phyloP scores from a whole-genome alignment of 2,113 vertebrate genomes.

The Melanerpes aurifrons region DNA sequence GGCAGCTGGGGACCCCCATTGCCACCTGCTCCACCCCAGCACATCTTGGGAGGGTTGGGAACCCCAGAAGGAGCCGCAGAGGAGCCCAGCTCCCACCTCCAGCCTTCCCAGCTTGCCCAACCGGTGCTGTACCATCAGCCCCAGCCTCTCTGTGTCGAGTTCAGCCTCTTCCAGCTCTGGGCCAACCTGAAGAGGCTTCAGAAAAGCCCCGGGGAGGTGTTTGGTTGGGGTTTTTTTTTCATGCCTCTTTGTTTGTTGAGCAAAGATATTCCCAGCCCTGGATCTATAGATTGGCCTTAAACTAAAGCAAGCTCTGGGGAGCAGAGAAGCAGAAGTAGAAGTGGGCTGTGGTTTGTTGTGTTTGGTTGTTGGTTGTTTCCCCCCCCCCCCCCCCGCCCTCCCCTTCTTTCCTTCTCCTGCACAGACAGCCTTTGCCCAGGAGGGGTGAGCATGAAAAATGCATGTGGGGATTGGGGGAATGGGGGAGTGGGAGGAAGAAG shows the following conservation, averaged over 20 bases:
- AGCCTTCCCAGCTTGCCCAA: background rate
- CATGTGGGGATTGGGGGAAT: conserved; percentile 63
- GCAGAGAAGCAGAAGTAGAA: conserved; percentile 52
- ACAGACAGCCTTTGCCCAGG: conserved; percentile 59
- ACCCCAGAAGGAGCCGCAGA: background rate
- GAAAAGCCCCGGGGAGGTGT: background rate
- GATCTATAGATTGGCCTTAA: conserved; percentile 73
- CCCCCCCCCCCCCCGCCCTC: background rate
- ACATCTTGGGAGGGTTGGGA: background rate
- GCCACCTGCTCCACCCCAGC: background rate
- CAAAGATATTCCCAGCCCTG: conserved; percentile 66
- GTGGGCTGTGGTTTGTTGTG: conserved; percentile 49
- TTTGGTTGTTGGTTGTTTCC: background rate
- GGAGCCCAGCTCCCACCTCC: background rate
- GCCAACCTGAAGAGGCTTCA: conserved; percentile 15
- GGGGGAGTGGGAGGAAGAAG: conserved; percentile 56
- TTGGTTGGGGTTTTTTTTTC: conserved; percentile 4
- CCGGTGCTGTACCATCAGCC: background rate
- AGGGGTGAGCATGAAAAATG: conserved; percentile 78
- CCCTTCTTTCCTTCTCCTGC: conserved; percentile 33
- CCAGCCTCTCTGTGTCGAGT: background rate
- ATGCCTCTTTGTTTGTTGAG: conserved; percentile 54
- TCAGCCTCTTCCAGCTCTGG: conserved; percentile 9
- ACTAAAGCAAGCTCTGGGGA: conserved; percentile 56
- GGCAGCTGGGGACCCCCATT: fast-evolving